These are phyloP conservation scores for Atethmia centrago DNA, from an alignment of 2,888 invertebrate genomes.

Conservation along the genomic window DNA sequence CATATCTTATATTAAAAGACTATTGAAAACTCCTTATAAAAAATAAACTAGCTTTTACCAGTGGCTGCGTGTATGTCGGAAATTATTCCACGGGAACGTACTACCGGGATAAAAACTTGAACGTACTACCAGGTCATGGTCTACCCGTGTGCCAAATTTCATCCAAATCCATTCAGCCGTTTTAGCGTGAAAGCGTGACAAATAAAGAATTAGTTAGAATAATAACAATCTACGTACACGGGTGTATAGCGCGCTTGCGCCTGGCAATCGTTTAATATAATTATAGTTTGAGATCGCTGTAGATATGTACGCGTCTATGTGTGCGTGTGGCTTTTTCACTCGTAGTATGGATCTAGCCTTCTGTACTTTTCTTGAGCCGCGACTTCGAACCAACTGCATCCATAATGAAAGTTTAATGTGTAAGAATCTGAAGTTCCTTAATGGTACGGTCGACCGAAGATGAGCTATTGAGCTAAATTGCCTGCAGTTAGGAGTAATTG, in stretches of 20 bases:
- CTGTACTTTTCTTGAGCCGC: not conserved
- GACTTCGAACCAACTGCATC: conserved; percentile 54
- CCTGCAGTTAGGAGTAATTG: conserved; percentile 45
- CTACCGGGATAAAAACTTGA: no score
- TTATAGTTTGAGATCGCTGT: not conserved
- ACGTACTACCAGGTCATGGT: no score
- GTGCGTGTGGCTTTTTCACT: not conserved
- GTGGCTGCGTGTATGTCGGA: no score
- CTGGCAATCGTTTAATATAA: not conserved
- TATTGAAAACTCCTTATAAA: no score
- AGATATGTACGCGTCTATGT: not conserved
- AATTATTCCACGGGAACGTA: no score
- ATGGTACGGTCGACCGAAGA: conserved; percentile 44
- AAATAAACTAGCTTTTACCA: no score
- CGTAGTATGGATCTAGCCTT: not conserved
- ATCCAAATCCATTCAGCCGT: no score
- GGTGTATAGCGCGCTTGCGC: no score
- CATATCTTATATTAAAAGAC: no score
- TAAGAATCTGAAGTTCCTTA: conserved; percentile 59
- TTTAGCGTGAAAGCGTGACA: no score
- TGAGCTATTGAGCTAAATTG: conserved; percentile 53
- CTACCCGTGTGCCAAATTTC: no score
- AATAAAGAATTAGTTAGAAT: no score
- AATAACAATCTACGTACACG: not conserved
- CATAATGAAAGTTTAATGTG: conserved; percentile 65